phyloP scores from a whole-genome alignment of 2,888 invertebrate genomes.

The Helicoverpa assulta region DNA sequence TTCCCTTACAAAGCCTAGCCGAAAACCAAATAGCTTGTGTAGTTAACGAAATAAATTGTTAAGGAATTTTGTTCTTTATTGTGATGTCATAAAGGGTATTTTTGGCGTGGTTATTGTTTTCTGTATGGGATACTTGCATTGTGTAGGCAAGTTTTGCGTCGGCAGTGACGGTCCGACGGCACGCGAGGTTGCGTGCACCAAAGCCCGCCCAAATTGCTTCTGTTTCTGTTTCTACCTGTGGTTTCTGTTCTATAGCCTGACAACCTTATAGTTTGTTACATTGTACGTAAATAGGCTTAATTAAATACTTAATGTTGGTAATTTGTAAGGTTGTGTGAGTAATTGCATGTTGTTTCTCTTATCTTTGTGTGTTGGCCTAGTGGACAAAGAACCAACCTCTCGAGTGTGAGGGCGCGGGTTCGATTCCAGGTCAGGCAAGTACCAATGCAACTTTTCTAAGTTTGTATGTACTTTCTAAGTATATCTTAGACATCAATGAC shows the following conservation, averaged over 20 bases:
- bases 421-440: too few species aligned
- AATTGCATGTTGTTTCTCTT: conserved; percentile 30
- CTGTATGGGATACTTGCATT: conserved; percentile 74
- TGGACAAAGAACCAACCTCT: too few species aligned
- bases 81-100: conserved; percentile 62
- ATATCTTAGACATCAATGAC: too few species aligned
- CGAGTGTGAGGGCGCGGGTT: too few species aligned
- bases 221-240: conserved; percentile 69
- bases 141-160: conserved; percentile 74
- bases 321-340: conserved; percentile 28
- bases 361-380: too few species aligned
- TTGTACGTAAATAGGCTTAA: conserved; percentile 60
- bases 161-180: conserved; percentile 78
- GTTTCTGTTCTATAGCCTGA: conserved; percentile 66
- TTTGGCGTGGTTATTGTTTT: conserved; percentile 72
- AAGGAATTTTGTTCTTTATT: conserved; percentile 61
- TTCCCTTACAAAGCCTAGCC: conserved; percentile 63
- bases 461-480: too few species aligned
- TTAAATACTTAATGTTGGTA: conserved; percentile 50
- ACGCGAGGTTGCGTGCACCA: conserved; percentile 84
- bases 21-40: conserved; percentile 49
- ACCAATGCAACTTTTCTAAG: too few species aligned
- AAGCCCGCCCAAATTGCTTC: conserved; percentile 72
- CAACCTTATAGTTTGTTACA: conserved; percentile 59
- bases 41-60: conserved; percentile 37